Conservation (phyloP, 2,797 vertebrate species). For the Micromesistius poutassou region DNA sequence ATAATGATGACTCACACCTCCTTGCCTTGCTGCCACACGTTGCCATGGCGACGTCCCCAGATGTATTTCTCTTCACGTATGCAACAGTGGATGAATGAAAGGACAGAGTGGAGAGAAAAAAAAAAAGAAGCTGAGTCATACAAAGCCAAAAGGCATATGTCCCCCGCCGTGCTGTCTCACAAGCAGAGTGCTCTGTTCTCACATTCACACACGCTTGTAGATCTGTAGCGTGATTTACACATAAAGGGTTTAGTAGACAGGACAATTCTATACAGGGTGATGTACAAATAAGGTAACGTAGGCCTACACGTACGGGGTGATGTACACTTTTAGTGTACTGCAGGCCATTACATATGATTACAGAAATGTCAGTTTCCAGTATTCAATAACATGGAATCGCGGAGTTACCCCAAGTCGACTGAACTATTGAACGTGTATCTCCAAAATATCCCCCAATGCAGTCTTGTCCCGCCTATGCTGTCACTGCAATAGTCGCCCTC, state of each 20-base stretch:
- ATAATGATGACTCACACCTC: slow-evolving; percentile 70
- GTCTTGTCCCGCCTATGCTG: neutral
- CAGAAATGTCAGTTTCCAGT: neutral
- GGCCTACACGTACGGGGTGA: neutral
- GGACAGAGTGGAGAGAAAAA: slow-evolving; percentile 19
- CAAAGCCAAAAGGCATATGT: slow-evolving; percentile 62
- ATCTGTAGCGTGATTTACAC: neutral
- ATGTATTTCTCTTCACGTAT: slow-evolving; percentile 61
- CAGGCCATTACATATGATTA: neutral
- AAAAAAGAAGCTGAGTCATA: slow-evolving; percentile 42
- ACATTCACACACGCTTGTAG: neutral
- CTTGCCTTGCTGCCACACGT: slow-evolving; percentile 55
- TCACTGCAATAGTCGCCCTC: neutral
- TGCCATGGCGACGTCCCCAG: slow-evolving; percentile 64
- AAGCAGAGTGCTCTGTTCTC: slow-evolving; percentile 6
- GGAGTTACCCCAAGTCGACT: neutral
- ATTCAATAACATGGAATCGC: neutral
- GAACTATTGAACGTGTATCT: neutral
- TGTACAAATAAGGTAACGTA: neutral
- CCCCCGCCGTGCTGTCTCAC: slow-evolving; percentile 45
- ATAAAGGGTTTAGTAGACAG: neutral
- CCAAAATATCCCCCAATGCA: neutral
- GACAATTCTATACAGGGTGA: neutral
- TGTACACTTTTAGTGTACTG: neutral
- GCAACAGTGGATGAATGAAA: slow-evolving; percentile 35